A percentile compares a stretch with the other conserved stretches of the same genome.
Conservation (phyloP, 2,888 invertebrate genomes). For the Calephelis perditalis region DNA sequence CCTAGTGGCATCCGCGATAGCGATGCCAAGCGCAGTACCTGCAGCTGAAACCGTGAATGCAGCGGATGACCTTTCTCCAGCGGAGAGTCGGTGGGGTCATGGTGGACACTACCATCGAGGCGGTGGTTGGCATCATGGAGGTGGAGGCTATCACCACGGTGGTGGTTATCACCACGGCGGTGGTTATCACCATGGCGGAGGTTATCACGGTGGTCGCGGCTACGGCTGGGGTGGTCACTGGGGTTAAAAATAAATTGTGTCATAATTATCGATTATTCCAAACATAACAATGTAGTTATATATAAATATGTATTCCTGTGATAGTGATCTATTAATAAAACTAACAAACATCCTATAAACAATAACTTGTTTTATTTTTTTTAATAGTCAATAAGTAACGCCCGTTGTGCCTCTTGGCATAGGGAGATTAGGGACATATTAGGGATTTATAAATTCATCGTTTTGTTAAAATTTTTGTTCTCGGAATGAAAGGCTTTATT, state of each 20-base stretch:
- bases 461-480: too few species aligned
- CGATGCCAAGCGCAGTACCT: neutral
- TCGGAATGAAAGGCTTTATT: too few species aligned
- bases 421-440: too few species aligned
- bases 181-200: conserved; percentile 29
- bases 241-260: neutral
- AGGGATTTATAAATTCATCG: too few species aligned
- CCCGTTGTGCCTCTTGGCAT: too few species aligned
- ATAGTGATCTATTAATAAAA: conserved; percentile 7
- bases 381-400: too few species aligned
- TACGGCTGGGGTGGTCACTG: conserved; percentile 9
- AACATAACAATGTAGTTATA: neutral
- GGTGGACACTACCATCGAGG: neutral
- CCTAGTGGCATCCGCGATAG: conserved; percentile 5
- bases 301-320: neutral
- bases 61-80: neutral
- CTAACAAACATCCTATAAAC: neutral
- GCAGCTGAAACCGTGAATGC: neutral
- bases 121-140: conserved; percentile 19
- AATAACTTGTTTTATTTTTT: too few species aligned
- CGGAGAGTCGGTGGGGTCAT: neutral
- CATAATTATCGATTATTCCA: neutral
- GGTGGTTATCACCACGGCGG: conserved; percentile 23
- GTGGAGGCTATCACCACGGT: conserved; percentile 14
- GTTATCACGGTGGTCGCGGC: neutral